These are phyloP conservation scores for Ginglymostoma cirratum DNA, from an alignment of 2,113 vertebrate genomes.

Conservation along the genomic window DNA sequence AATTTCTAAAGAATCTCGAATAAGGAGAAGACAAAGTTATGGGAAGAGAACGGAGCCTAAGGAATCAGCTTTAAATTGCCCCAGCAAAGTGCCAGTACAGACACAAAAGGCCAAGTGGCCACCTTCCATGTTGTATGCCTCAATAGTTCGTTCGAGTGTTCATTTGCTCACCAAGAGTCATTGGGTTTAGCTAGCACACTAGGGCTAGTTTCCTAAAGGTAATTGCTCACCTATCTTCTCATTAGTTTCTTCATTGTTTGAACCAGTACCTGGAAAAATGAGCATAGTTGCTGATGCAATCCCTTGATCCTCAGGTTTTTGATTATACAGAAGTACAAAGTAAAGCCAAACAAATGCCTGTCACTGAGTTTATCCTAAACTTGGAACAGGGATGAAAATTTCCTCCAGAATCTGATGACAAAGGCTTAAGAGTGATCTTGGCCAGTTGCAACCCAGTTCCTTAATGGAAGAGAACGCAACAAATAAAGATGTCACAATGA, in stretches of 20 bases:
- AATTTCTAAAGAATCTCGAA: not conserved
- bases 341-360: not conserved
- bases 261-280: not conserved
- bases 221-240: not conserved
- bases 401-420: not conserved
- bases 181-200: not conserved
- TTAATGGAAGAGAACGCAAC: not conserved
- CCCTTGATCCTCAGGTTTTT: not conserved
- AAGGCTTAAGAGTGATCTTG: not conserved
- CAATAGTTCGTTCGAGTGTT: not conserved
- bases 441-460: not conserved
- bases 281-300: not conserved
- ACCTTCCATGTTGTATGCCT: not conserved
- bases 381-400: not conserved
- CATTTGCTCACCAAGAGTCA: not conserved
- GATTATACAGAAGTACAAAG: not conserved
- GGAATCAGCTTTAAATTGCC: not conserved
- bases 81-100: not conserved
- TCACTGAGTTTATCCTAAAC: not conserved
- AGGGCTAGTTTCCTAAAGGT: not conserved
- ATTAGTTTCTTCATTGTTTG: not conserved
- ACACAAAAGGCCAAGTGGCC: not conserved
- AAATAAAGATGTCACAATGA: not conserved
- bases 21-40: not conserved
- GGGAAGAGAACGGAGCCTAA: not conserved